Conservation (phyloP, 2,797 vertebrate species). For the Australoheros facetus region DNA sequence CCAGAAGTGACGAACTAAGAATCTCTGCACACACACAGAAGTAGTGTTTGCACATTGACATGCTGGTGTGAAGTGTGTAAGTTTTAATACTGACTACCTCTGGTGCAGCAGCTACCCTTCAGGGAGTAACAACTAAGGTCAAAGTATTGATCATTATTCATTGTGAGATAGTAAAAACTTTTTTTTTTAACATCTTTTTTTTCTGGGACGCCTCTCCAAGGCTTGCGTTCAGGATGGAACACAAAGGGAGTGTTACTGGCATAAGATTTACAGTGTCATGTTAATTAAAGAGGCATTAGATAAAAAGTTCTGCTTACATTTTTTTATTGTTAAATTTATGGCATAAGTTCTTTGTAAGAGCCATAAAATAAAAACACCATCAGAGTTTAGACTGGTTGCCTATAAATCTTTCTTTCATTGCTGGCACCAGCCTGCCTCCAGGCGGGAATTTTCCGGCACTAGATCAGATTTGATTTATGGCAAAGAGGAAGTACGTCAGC, state of each 20-base stretch:
- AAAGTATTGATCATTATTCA: conserved; percentile 57
- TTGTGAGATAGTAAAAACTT: conserved; percentile 12
- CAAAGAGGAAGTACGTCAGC: background rate
- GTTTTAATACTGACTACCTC: conserved; percentile 18
- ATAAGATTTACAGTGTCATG: background rate
- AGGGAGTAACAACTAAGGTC: conserved; percentile 53
- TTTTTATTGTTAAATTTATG: background rate
- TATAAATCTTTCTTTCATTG: background rate
- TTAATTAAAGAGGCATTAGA: background rate
- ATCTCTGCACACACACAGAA: background rate
- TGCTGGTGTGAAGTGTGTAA: background rate
- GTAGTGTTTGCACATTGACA: background rate
- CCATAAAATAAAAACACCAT: background rate
- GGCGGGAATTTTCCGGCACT: background rate
- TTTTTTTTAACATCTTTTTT: background rate
- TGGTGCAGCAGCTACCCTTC: conserved; percentile 37
- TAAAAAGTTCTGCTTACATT: background rate
- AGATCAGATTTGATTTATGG: background rate
- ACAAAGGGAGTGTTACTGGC: background rate
- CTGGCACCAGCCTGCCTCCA: background rate
- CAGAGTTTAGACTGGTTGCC: background rate
- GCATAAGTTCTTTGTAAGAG: background rate
- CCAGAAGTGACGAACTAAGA: conserved; percentile 10
- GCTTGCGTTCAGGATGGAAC: background rate
- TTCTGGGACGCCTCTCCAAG: background rate